These are phyloP conservation scores for Rhynchopsitta pachyrhyncha DNA, from an alignment of 2,113 vertebrate genomes.

Conservation along the genomic window DNA sequence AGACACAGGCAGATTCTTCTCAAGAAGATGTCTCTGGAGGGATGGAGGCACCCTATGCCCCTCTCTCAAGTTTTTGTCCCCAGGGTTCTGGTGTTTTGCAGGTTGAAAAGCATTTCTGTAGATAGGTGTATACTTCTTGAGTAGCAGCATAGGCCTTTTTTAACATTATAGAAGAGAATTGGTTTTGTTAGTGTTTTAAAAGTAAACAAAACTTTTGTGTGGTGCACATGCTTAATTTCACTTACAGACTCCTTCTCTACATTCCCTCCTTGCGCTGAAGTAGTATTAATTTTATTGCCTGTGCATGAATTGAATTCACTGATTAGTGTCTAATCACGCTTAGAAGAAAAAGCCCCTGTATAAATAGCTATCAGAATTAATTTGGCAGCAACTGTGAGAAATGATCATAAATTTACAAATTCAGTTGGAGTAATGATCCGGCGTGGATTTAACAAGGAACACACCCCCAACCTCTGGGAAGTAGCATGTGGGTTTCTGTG, in stretches of 20 bases:
- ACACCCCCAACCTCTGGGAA: neutral
- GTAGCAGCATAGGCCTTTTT: neutral
- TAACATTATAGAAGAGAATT: neutral
- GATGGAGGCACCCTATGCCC: neutral
- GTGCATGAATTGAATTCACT: conserved; percentile 39
- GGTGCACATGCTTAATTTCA: conserved; percentile 26
- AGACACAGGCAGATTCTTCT: neutral
- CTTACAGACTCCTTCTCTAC: neutral
- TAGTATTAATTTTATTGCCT: conserved; percentile 38
- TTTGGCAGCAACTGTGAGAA: conserved; percentile 32
- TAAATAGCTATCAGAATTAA: conserved; percentile 59
- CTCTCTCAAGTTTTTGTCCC: neutral
- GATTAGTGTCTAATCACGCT: conserved; percentile 1
- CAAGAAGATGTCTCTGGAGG: neutral
- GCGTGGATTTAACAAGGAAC: neutral
- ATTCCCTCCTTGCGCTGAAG: conserved; percentile 24
- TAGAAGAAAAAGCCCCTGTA: conserved; percentile 11
- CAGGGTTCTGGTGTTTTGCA: neutral
- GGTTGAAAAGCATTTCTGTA: neutral
- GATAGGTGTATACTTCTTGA: neutral
- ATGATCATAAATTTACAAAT: conserved; percentile 10
- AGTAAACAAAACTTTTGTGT: conserved; percentile 33
- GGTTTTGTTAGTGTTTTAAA: neutral
- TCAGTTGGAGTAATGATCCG: conserved; percentile 15
- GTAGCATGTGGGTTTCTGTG: neutral